phyloP scores from a whole-genome alignment of 2,888 invertebrate species.

The Apoderus coryli region DNA sequence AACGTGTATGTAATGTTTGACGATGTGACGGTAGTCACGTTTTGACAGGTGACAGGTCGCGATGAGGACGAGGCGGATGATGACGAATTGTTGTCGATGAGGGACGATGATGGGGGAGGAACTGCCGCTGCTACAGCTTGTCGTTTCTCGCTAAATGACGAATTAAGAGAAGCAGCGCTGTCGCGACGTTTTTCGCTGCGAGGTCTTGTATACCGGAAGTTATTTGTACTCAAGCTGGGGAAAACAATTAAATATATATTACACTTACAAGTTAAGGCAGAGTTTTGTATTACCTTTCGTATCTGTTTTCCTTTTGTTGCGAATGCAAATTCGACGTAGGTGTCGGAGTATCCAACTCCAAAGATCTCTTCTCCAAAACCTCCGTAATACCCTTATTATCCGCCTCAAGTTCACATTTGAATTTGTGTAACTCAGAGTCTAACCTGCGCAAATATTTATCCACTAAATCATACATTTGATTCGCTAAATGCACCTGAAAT shows the following conservation, averaged over 20 bases:
- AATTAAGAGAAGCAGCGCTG: constrained; percentile 40
- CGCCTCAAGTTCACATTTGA: constrained; percentile 97
- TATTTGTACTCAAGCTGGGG: constrained; percentile 18
- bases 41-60: constrained; percentile 6
- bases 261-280: no score
- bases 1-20: constrained; percentile 48
- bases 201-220: constrained; percentile 27
- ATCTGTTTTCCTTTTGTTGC: constrained; percentile 76
- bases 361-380: constrained; percentile 79
- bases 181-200: constrained; percentile 65
- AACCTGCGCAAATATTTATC: constrained; percentile 82
- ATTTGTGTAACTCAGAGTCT: constrained; percentile 84
- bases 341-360: constrained; percentile 68
- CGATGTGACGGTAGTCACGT: constrained; percentile 11
- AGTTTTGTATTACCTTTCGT: constrained; percentile 32
- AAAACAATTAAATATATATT: no score
- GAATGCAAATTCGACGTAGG: constrained; percentile 33
- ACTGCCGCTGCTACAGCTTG: constrained; percentile 29
- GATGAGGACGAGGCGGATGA: no score
- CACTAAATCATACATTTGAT: constrained; percentile 88
- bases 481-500: constrained; percentile 61
- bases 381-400: constrained; percentile 98
- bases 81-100: background rate
- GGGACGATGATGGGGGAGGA: constrained; percentile 11
- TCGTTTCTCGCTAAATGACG: constrained; percentile 35